phyloP scores from a whole-genome alignment of 2,113 vertebrate species.

The Nesogale talazaci region DNA sequence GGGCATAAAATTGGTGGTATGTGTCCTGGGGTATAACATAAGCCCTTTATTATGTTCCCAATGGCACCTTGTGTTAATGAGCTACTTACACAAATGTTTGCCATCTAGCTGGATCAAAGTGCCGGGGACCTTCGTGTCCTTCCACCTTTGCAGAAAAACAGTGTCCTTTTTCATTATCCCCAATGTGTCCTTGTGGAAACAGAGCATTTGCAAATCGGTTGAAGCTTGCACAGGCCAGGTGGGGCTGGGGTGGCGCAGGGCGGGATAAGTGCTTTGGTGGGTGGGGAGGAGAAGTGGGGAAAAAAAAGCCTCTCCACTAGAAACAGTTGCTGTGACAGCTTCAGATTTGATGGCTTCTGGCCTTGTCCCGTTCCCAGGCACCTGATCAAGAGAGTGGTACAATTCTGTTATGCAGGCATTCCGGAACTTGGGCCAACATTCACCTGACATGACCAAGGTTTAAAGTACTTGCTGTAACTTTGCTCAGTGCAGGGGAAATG shows the following conservation, averaged over 20 bases:
- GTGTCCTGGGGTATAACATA: conserved; percentile 76
- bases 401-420: conserved; percentile 85
- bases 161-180: conserved; percentile 72
- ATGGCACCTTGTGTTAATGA: conserved; percentile 77
- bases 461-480: conserved; percentile 78
- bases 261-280: neutral
- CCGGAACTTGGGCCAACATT: conserved; percentile 69
- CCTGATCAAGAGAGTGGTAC: conserved; percentile 85
- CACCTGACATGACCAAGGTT: conserved; percentile 78
- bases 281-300: conserved; percentile 39
- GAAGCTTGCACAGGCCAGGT: conserved; percentile 60
- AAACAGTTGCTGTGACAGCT: conserved; percentile 78
- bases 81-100: conserved; percentile 83
- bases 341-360: conserved; percentile 74
- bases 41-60: conserved; percentile 83
- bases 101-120: conserved; percentile 80
- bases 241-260: neutral
- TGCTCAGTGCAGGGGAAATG: conserved; percentile 55
- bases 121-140: conserved; percentile 77
- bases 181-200: conserved; percentile 75
- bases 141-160: conserved; percentile 77
- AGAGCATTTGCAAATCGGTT: conserved; percentile 71
- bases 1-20: conserved; percentile 57
- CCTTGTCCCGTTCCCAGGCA: conserved; percentile 74
- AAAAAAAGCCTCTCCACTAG: conserved; percentile 34